Conservation (phyloP, 2,797 vertebrate genomes). For the Picus viridis region DNA sequence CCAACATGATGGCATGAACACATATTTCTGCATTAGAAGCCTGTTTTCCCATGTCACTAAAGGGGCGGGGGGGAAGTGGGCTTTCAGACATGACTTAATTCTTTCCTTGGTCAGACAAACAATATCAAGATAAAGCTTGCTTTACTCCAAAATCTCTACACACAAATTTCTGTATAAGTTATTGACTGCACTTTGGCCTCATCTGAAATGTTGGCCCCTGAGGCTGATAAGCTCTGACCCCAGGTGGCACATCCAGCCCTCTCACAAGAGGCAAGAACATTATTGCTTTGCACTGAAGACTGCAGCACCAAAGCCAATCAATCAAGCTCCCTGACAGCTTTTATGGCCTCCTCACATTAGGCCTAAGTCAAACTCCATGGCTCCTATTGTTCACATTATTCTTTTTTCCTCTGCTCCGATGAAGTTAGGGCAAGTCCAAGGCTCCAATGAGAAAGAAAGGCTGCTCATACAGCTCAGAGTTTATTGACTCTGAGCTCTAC, state of each 20-base stretch:
- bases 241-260: constrained; percentile 77
- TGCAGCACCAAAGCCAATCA: constrained; percentile 71
- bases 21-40: neutral
- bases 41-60: neutral
- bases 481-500: constrained; percentile 72
- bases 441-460: constrained; percentile 64
- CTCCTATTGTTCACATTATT: constrained; percentile 73
- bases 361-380: constrained; percentile 73
- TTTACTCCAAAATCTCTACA: constrained; percentile 51
- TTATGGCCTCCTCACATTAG: constrained; percentile 73
- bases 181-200: constrained; percentile 76
- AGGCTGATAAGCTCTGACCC: constrained; percentile 81
- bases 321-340: constrained; percentile 78
- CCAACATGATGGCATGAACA: neutral
- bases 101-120: constrained; percentile 20
- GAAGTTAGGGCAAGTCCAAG: constrained; percentile 78
- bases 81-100: constrained; percentile 16
- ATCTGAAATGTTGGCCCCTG: constrained; percentile 73
- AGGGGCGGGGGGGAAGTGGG: neutral
- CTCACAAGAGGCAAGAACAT: constrained; percentile 75
- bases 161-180: constrained; percentile 79
- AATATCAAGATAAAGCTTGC: constrained; percentile 43
- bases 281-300: constrained; percentile 75
- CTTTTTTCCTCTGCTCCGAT: constrained; percentile 59
- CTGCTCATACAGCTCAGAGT: constrained; percentile 70